These are phyloP conservation scores for Poeciliopsis turneri DNA, from an alignment of 2,797 vertebrate species.

Conservation along the genomic window DNA sequence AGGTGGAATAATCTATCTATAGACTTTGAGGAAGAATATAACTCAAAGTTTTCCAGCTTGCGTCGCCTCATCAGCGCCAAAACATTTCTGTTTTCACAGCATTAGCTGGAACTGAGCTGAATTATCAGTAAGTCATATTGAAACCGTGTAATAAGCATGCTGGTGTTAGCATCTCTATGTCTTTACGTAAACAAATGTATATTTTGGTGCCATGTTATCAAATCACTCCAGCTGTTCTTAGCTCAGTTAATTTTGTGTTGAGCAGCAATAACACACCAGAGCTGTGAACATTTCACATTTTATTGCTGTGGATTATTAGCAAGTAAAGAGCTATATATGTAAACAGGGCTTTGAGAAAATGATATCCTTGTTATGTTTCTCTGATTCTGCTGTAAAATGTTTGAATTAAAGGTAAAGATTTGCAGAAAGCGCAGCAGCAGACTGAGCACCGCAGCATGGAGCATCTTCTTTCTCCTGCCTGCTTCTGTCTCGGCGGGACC, in stretches of 20 bases:
- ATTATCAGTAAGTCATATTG: neutral
- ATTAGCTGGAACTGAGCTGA: neutral
- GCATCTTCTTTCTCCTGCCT: slow-evolving; percentile 24
- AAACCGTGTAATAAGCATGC: neutral
- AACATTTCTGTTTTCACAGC: neutral
- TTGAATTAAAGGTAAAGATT: slow-evolving; percentile 29
- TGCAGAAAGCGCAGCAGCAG: slow-evolving; percentile 25
- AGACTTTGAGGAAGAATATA: neutral
- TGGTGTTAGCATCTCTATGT: neutral
- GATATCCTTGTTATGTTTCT: neutral
- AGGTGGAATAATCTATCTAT: too few species aligned
- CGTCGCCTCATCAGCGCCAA: neutral
- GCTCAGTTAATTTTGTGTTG: neutral
- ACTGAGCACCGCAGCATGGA: neutral
- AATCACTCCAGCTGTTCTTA: neutral
- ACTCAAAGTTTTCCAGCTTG: neutral
- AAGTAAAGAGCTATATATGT: neutral
- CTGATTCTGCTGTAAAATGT: slow-evolving; percentile 9
- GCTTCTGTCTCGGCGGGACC: slow-evolving; percentile 30
- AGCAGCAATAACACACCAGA: neutral
- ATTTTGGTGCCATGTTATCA: neutral
- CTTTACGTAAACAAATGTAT: neutral
- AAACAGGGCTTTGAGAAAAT: neutral
- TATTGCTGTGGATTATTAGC: neutral
- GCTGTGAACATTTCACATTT: neutral